Evolutionary conservation across 2,797 vertebrate genomes (phyloP).

Genomic region (Corythornis leucogaster): DNA sequence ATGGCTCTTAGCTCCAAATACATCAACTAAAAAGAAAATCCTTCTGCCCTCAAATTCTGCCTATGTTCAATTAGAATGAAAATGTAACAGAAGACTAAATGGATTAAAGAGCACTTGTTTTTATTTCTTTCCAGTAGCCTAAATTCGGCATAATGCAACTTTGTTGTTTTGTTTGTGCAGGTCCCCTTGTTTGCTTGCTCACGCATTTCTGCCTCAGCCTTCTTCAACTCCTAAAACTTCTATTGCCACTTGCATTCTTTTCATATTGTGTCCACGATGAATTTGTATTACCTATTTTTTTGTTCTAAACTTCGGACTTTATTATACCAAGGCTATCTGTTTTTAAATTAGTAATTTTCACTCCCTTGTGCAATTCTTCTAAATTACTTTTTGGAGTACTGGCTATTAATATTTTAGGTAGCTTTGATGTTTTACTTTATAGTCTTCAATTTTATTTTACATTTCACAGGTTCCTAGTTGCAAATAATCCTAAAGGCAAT

Average conservation of each 20-base stretch:
- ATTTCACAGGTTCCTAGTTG: slow-evolving; percentile 83
- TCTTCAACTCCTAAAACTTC: slow-evolving; percentile 13
- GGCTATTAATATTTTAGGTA: slow-evolving; percentile 83
- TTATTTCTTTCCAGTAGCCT: background rate
- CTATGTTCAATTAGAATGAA: background rate
- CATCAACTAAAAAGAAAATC: slow-evolving; percentile 38
- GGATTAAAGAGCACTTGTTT: background rate
- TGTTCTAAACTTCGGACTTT: slow-evolving; percentile 68
- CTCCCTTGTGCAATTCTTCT: slow-evolving; percentile 72
- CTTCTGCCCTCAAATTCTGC: slow-evolving; percentile 39
- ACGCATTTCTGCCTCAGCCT: slow-evolving; percentile 17
- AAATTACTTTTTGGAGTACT: slow-evolving; percentile 81
- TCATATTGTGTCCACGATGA: slow-evolving; percentile 49
- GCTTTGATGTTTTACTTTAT: slow-evolving; percentile 83
- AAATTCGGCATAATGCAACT: background rate
- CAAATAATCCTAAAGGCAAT: slow-evolving; percentile 84
- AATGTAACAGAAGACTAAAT: background rate
- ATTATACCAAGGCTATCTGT: slow-evolving; percentile 63
- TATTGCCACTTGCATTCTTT: slow-evolving; percentile 7
- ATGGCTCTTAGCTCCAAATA: slow-evolving; percentile 29
- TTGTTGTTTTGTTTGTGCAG: slow-evolving; percentile 4
- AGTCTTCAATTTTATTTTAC: slow-evolving; percentile 83
- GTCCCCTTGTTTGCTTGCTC: slow-evolving; percentile 14
- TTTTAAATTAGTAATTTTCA: slow-evolving; percentile 80
- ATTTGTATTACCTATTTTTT: slow-evolving; percentile 70